A percentile compares a stretch with the other conserved stretches of the same genome.
phyloP scores from a whole-genome alignment of 2,797 vertebrate species.

The Gymnothorax javanicus region DNA sequence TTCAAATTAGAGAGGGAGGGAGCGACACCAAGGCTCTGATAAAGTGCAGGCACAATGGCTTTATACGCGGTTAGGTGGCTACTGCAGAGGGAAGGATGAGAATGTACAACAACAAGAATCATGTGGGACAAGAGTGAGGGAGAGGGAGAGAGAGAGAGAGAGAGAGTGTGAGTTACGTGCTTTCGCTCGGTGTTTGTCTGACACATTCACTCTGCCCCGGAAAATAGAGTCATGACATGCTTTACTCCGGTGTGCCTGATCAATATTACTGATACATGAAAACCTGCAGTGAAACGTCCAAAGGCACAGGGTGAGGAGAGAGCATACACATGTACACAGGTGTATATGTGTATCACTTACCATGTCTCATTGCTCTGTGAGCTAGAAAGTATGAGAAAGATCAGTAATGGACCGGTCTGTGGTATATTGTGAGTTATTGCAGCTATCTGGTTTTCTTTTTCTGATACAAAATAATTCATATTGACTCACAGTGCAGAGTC shows the following conservation, averaged over 20 bases:
- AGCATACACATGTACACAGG: conserved; percentile 21
- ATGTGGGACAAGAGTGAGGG: background rate
- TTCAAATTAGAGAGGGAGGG: conserved; percentile 56
- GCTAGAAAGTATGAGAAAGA: conserved; percentile 60
- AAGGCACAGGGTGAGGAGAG: conserved; percentile 21
- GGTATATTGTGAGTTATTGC: conserved; percentile 6
- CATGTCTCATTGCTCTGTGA: conserved; percentile 74
- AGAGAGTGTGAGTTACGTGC: conserved; percentile 4
- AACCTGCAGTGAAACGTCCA: conserved; percentile 40
- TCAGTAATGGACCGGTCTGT: conserved; percentile 29
- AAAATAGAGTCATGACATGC: conserved; percentile 49
- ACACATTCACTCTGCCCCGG: conserved; percentile 50
- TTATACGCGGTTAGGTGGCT: conserved; percentile 61
- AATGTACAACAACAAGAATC: conserved; percentile 35
- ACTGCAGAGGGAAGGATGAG: conserved; percentile 54
- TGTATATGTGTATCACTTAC: conserved; percentile 65
- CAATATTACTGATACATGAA: conserved; percentile 46
- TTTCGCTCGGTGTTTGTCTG: conserved; percentile 38
- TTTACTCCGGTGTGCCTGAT: conserved; percentile 51
- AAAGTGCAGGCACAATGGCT: conserved; percentile 46
- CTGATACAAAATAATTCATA: background rate
- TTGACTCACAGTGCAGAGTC: background rate
- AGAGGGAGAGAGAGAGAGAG: conserved; percentile 1
- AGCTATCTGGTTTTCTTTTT: background rate
- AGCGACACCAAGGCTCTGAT: background rate